phyloP scores from a whole-genome alignment of 2,888 invertebrate species.

The Dryadula phaetusa region DNA sequence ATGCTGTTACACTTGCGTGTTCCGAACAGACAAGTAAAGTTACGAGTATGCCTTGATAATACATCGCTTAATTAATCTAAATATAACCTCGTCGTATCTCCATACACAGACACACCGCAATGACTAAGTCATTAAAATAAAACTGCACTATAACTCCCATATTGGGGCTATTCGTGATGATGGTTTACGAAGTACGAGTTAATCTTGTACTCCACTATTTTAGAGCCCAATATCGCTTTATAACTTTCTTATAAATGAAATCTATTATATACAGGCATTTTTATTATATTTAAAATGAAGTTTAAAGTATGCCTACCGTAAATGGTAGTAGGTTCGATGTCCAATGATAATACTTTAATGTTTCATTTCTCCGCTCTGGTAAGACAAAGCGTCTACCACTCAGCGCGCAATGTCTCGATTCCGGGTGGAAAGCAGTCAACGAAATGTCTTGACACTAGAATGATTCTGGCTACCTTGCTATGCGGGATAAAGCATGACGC shows the following conservation, averaged over 20 bases:
- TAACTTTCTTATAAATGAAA: not conserved
- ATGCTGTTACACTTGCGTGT: not conserved
- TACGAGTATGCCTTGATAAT: slow-evolving; percentile 3
- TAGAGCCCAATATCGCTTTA: not conserved
- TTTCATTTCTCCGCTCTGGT: too few relatives aligned
- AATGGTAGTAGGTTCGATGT: too few relatives aligned
- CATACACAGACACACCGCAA: slow-evolving; percentile 30
- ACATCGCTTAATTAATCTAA: slow-evolving; percentile 34
- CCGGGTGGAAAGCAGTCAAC: too few relatives aligned
- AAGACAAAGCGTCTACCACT: too few relatives aligned
- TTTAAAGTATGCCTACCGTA: too few relatives aligned
- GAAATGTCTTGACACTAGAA: too few relatives aligned
- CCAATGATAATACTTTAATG: too few relatives aligned
- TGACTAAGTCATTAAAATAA: slow-evolving; percentile 43
- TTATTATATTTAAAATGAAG: not conserved
- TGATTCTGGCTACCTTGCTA: too few relatives aligned
- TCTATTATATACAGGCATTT: not conserved
- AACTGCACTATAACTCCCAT: slow-evolving; percentile 42
- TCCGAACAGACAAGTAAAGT: slow-evolving; percentile 3
- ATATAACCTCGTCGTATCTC: slow-evolving; percentile 30
- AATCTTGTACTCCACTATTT: slow-evolving; percentile 7
- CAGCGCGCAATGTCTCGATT: too few relatives aligned
- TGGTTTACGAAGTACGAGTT: slow-evolving; percentile 29
- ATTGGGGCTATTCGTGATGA: slow-evolving; percentile 42
- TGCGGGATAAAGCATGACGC: too few relatives aligned